Percentiles rank a stretch among this genome's conserved stretches.
Conservation (phyloP, 1,140 invertebrate genomes). For the Elymnias hypermnestra region DNA sequence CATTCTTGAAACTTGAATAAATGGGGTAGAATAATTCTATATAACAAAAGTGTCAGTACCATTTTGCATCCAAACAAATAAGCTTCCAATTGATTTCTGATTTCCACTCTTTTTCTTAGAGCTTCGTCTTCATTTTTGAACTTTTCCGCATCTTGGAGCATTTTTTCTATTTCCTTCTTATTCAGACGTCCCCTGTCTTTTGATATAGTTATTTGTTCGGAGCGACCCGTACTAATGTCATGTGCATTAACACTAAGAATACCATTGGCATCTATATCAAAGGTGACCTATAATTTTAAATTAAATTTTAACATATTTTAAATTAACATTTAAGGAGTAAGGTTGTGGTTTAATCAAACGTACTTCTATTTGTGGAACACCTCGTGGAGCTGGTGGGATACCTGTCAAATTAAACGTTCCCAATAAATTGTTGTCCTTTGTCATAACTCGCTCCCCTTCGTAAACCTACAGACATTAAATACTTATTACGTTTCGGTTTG, state of each 20-base stretch:
- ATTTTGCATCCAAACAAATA: conserved; percentile 90
- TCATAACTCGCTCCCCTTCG: conserved; percentile 89
- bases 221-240: conserved; percentile 86
- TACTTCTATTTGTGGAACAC: conserved; percentile 77
- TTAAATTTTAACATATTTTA: not conserved
- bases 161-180: conserved; percentile 94
- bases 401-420: conserved; percentile 87
- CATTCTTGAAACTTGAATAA: too few relatives aligned
- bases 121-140: conserved; percentile 83
- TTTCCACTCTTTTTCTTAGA: conserved; percentile 79
- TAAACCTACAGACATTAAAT: conserved; percentile 78
- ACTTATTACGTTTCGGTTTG: too few relatives aligned
- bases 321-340: not conserved
- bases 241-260: conserved; percentile 88
- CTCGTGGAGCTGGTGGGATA: conserved; percentile 82
- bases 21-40: too few relatives aligned
- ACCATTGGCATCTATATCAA: conserved; percentile 88
- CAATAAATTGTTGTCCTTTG: conserved; percentile 87
- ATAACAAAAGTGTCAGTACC: conserved; percentile 62
- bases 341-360: not conserved
- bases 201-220: conserved; percentile 89
- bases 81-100: conserved; percentile 89
- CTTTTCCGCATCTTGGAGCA: conserved; percentile 88
- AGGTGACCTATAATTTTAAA: conserved; percentile 79
- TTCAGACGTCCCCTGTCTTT: conserved; percentile 95